Evolutionary conservation across 1,140 invertebrate species (phyloP).

Genomic region (Nephila pilipes): DNA sequence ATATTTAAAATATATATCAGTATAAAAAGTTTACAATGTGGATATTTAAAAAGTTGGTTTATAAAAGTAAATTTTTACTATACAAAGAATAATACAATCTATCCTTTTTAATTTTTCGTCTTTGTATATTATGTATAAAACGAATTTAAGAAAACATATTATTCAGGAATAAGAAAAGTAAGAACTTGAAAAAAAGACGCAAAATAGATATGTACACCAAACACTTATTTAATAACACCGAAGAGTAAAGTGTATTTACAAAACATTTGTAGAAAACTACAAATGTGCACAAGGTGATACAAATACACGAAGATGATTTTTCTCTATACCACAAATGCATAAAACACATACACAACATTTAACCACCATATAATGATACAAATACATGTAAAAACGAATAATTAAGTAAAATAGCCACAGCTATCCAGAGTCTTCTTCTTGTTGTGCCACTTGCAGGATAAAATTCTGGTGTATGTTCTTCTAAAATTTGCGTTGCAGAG

Average conservation of each 20-base stretch:
- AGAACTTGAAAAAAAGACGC: neutral
- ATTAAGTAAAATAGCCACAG: constrained; percentile 78
- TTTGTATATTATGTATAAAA: too few relatives aligned
- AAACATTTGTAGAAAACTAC: constrained; percentile 67
- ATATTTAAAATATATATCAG: too few relatives aligned
- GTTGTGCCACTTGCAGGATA: constrained; percentile 93
- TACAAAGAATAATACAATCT: too few relatives aligned
- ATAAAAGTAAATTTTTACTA: too few relatives aligned
- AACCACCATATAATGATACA: constrained; percentile 36
- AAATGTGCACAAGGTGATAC: constrained; percentile 45
- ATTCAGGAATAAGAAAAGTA: too few relatives aligned
- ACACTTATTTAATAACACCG: constrained; percentile 46
- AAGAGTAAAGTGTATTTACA: constrained; percentile 68
- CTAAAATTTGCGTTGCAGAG: constrained; percentile 98
- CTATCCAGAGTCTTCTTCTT: constrained; percentile 70
- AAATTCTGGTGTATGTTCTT: constrained; percentile 96
- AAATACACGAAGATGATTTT: constrained; percentile 52
- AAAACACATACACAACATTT: constrained; percentile 45
- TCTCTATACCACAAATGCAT: neutral
- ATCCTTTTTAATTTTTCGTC: too few relatives aligned
- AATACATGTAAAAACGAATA: constrained; percentile 57
- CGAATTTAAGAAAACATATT: too few relatives aligned
- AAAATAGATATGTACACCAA: constrained; percentile 28
- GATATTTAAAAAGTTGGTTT: too few relatives aligned
- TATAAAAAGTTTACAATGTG: too few relatives aligned